Evolutionary conservation across 92 coral and sea anemone genomes (phyloP).

Genomic region (Parazoanthus atlanticus): DNA sequence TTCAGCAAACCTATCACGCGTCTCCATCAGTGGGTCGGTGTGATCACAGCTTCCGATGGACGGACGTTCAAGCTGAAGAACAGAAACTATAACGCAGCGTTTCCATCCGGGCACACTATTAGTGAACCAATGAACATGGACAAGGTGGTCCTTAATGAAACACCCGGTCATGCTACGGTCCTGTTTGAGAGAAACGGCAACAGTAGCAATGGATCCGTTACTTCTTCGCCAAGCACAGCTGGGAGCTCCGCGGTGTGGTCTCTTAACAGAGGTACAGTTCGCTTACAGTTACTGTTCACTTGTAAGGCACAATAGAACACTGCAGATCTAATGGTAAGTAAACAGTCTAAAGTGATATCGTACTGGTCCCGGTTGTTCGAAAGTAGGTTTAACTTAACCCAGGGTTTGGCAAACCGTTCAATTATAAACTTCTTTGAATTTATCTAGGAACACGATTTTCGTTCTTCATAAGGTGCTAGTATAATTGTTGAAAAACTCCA

Average conservation of each 20-base stretch:
- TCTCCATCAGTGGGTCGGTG: constrained; percentile 42
- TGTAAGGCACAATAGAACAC: too few relatives aligned
- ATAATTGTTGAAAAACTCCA: too few relatives aligned
- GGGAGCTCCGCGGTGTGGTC: too few relatives aligned
- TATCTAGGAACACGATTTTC: too few relatives aligned
- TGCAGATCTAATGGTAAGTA: too few relatives aligned
- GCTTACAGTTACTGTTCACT: neutral
- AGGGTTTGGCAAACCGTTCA: too few relatives aligned
- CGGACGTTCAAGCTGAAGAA: constrained; percentile 30
- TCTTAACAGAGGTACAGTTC: neutral
- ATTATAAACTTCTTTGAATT: too few relatives aligned
- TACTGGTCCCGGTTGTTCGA: too few relatives aligned
- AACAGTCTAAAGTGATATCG: too few relatives aligned
- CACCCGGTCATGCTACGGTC: neutral
- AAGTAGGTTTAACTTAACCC: too few relatives aligned
- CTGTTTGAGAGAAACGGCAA: constrained; percentile 2
- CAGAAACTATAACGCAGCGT: constrained; percentile 36
- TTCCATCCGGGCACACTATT: neutral
- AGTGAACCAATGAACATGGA: neutral
- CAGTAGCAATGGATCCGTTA: neutral
- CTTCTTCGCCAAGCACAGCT: too few relatives aligned
- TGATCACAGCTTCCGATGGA: constrained; percentile 17
- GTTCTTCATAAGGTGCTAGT: too few relatives aligned
- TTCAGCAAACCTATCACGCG: constrained; percentile 38
- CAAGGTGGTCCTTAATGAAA: neutral